Conservation (phyloP, 2,888 invertebrate species). For the Osmoderma eremita region DNA sequence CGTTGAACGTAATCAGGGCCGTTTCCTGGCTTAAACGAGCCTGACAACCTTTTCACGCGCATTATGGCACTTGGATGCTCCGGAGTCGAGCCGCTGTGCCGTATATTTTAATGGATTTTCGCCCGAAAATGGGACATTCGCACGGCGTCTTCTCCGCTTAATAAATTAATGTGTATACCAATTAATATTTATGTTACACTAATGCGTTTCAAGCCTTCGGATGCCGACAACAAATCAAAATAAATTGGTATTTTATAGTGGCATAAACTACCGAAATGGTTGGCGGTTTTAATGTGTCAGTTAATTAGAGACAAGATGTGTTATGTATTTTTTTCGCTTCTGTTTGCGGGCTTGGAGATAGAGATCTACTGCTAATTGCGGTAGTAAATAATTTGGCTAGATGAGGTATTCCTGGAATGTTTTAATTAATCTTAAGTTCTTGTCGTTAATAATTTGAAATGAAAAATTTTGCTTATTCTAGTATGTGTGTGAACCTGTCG, state of each 20-base stretch:
- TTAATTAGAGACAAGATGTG: slow-evolving; percentile 12
- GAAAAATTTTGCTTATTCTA: not conserved
- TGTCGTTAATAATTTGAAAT: not conserved
- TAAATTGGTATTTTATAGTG: slow-evolving; percentile 11
- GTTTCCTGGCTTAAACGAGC: slow-evolving; percentile 3
- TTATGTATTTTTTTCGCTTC: too few relatives aligned
- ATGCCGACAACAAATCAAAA: slow-evolving; percentile 15
- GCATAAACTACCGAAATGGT: slow-evolving; percentile 18
- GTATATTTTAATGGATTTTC: slow-evolving; percentile 5
- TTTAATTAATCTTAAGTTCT: not conserved
- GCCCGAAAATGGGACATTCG: not conserved
- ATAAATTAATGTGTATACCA: slow-evolving; percentile 17
- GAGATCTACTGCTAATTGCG: slow-evolving; percentile 1
- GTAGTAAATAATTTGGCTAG: slow-evolving; percentile 1
- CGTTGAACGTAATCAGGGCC: not conserved
- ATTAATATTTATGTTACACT: slow-evolving; percentile 25
- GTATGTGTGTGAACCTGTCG: too few relatives aligned
- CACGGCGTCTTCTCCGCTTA: not conserved
- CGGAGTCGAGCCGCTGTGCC: too few relatives aligned
- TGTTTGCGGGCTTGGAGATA: slow-evolving; percentile 3
- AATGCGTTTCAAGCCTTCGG: slow-evolving; percentile 1
- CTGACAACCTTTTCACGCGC: slow-evolving; percentile 5
- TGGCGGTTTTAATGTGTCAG: slow-evolving; percentile 20
- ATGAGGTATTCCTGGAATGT: slow-evolving; percentile 3
- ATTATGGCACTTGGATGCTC: not conserved